Conservation (phyloP, 2,797 vertebrate species). For the Sebastes trivittatus region DNA sequence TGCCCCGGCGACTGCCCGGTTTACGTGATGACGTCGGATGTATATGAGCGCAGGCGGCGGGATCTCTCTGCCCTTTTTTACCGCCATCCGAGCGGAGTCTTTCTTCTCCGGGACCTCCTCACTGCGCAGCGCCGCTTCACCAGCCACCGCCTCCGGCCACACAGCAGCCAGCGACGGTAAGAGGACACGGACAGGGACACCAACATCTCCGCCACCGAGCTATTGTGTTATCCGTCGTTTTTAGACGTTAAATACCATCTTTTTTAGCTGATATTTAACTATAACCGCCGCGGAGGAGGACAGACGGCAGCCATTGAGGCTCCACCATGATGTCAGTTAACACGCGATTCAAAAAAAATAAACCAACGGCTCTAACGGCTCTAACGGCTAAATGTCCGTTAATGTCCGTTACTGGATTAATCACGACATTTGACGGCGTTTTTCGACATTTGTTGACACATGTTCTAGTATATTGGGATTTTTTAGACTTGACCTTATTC, state of each 20-base stretch:
- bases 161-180: slow-evolving; percentile 63
- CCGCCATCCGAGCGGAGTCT: slow-evolving; percentile 91
- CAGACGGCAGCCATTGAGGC: slow-evolving; percentile 80
- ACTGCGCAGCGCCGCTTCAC: slow-evolving; percentile 76
- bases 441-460: slow-evolving; percentile 60
- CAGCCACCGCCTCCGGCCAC: slow-evolving; percentile 47
- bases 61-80: slow-evolving; percentile 89
- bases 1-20: slow-evolving; percentile 79
- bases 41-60: slow-evolving; percentile 98
- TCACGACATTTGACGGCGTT: not conserved
- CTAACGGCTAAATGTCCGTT: too few species aligned
- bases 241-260: not conserved
- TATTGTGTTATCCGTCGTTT: not conserved
- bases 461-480: slow-evolving; percentile 48
- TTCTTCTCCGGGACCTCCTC: slow-evolving; percentile 77
- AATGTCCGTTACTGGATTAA: accelerated
- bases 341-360: slow-evolving; percentile 25
- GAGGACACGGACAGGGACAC: too few species aligned
- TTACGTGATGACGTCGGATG: slow-evolving; percentile 94
- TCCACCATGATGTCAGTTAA: slow-evolving; percentile 77
- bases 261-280: not conserved
- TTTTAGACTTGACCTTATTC: slow-evolving; percentile 68
- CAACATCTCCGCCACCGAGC: too few species aligned
- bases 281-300: not conserved
- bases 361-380: not conserved